phyloP scores from a whole-genome alignment of 2,888 invertebrate species.

The Calameuta pallipes region DNA sequence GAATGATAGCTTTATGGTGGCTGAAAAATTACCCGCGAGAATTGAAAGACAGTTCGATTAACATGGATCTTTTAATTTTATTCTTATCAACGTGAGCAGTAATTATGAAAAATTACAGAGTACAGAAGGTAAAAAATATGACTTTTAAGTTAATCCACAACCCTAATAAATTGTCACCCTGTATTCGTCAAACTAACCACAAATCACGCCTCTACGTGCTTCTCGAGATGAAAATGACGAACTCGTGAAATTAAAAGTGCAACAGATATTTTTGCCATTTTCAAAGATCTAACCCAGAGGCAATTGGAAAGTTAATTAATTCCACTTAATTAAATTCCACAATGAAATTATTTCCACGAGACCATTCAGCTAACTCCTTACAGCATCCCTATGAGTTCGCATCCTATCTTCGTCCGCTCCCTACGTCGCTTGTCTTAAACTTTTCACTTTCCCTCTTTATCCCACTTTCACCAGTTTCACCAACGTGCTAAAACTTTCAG shows the following conservation, averaged over 20 bases:
- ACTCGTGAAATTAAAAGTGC: background rate
- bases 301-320: background rate
- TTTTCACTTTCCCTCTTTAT: background rate
- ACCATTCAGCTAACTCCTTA: background rate
- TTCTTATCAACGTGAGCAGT: too few relatives aligned
- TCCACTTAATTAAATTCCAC: background rate
- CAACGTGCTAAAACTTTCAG: background rate
- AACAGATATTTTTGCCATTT: background rate
- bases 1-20: background rate
- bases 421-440: background rate
- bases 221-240: background rate
- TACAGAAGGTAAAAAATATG: too few relatives aligned
- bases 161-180: background rate
- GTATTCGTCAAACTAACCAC: too few relatives aligned
- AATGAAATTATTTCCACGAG: background rate
- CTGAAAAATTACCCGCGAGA: background rate
- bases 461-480: background rate
- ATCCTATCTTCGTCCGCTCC: background rate
- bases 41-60: background rate
- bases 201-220: too few relatives aligned
- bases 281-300: background rate
- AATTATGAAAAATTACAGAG: too few relatives aligned
- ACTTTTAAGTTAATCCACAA: background rate
- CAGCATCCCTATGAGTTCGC: background rate
- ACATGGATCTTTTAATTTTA: too few relatives aligned